These are phyloP conservation scores for Tapera naevia DNA, from an alignment of 2,797 vertebrate genomes.

Conservation along the genomic window DNA sequence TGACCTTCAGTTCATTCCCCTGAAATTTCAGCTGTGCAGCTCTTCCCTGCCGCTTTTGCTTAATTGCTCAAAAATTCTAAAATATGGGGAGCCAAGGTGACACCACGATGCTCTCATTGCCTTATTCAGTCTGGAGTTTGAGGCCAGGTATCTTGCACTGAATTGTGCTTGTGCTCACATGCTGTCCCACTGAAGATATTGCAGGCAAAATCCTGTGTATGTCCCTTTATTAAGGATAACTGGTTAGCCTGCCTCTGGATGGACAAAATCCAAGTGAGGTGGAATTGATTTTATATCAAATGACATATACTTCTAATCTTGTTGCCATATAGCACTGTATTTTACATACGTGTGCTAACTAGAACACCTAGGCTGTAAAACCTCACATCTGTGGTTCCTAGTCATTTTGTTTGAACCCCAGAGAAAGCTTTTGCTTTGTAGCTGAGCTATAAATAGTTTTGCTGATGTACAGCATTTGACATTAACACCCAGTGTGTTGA, in stretches of 20 bases:
- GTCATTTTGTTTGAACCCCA: not conserved
- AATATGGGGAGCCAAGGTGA: not conserved
- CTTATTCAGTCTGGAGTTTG: not conserved
- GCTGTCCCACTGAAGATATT: not conserved
- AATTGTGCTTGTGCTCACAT: not conserved
- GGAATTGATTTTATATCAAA: not conserved
- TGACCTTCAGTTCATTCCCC: slow-evolving; percentile 51
- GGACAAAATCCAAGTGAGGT: not conserved
- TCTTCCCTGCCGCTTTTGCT: slow-evolving; percentile 9
- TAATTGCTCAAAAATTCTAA: slow-evolving; percentile 6
- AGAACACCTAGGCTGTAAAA: not conserved
- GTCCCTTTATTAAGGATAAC: not conserved
- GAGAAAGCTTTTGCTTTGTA: not conserved
- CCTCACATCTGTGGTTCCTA: not conserved
- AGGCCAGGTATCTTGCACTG: not conserved
- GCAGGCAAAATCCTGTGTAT: not conserved
- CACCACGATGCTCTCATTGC: not conserved
- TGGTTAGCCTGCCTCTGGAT: not conserved
- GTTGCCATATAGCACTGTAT: not conserved
- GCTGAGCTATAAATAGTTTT: slow-evolving; percentile 6
- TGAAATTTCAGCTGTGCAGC: slow-evolving; percentile 31
- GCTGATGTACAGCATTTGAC: not conserved
- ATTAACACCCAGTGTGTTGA: not conserved
- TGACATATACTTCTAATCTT: not conserved
- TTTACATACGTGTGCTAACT: not conserved